phyloP scores from a whole-genome alignment of 1,140 invertebrate genomes.

The Diorhabda sublineata region DNA sequence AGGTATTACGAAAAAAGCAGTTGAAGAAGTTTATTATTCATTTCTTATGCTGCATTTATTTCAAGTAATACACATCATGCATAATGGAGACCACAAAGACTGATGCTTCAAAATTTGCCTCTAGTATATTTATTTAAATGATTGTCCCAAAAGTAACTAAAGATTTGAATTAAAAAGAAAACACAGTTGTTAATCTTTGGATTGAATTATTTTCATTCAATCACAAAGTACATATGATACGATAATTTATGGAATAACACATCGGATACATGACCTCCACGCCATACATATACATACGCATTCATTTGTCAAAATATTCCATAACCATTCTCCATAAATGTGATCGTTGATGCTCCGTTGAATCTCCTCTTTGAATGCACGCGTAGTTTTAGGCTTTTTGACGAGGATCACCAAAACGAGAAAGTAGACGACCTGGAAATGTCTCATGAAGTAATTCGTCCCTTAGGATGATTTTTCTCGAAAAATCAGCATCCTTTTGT shows the following conservation, averaged over 20 bases:
- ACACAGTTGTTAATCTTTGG: not conserved
- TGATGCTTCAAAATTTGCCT: not conserved
- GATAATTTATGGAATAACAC: not conserved
- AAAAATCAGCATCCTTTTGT: not conserved
- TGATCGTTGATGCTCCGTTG: not conserved
- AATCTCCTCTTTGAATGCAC: not conserved
- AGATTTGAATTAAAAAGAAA: not conserved
- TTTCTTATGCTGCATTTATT: too few species aligned
- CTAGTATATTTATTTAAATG: not conserved
- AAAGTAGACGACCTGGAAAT: not conserved
- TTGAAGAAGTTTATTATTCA: too few species aligned
- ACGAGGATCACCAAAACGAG: not conserved
- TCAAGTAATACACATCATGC: too few species aligned
- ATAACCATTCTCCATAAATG: not conserved
- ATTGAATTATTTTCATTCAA: not conserved
- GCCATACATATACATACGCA: not conserved
- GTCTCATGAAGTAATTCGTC: not conserved
- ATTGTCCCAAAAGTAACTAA: not conserved
- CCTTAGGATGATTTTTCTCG: not conserved
- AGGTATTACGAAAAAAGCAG: too few species aligned
- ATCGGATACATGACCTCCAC: not conserved
- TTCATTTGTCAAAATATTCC: not conserved
- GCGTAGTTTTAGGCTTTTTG: not conserved
- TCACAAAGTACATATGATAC: not conserved
- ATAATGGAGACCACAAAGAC: too few species aligned